Evolutionary conservation across 1,140 invertebrate genomes (phyloP), one percentile per base, ranked within the genome.

Genomic region (Anadara kagoshimensis): DNA sequence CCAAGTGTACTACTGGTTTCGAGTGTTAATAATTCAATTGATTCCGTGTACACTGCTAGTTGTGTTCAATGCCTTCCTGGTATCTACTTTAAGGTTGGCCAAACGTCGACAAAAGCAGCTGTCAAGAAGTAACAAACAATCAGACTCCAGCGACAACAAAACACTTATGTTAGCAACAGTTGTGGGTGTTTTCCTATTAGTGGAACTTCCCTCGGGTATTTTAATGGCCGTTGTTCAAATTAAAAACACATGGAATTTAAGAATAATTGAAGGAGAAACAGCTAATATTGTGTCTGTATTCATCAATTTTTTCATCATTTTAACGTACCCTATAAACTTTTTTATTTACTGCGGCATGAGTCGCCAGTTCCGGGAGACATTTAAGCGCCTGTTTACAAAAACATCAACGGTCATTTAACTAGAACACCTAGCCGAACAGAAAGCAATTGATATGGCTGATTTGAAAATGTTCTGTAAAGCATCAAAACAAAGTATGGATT

Each of bases 321-420:
- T 96, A 11, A 95, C 94, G n/a, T 98, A 97, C 88, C 96, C 96
- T 0, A 94, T 97, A 68, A n/a, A 97, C 89, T 98, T 98, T 84
- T 96, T 95, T 64, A 97, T 98, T 73, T 98, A 98, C 86, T 97
- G 96, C 86, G 95, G 95, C 5, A 98, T 98, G 96, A 96, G 94
- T 57, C 91, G 95, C 24, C 95, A 97, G 85, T n/a, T n/a, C n/a
- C n/a, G n/a, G n/a, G n/a, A n/a, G n/a, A n/a, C n/a, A n/a, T n/a
- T n/a, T n/a, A n/a, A n/a, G n/a, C n/a, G n/a, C n/a, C n/a, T n/a
- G n/a, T n/a, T n/a, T n/a, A n/a, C n/a, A n/a, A n/a, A n/a, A n/a
- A n/a, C n/a, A n/a, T n/a, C n/a, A n/a, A n/a, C n/a, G n/a, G n/a
- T n/a, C n/a, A n/a, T n/a, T n/a, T n/a, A n/a, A n/a, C n/a, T n/a